Evolutionary conservation across 2,888 invertebrate genomes (phyloP), one percentile per base, ranked within the genome.

Genomic region (Hybos culiciformis): DNA sequence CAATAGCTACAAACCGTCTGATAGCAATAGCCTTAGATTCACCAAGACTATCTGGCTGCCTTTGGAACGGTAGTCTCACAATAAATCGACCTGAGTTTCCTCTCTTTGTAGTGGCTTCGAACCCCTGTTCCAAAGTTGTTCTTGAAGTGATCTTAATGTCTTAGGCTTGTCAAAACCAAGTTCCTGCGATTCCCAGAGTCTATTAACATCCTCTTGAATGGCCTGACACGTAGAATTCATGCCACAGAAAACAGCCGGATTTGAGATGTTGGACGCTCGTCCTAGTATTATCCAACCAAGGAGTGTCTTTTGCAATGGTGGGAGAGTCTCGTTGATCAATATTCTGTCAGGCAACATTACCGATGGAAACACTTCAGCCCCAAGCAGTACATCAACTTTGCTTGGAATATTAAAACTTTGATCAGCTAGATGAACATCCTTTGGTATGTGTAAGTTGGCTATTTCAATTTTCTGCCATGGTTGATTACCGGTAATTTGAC

Each of bases 221-320:
- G n/a, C n/a, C n/a, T n/a, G n/a, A n/a, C n/a, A n/a, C n/a, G n/a
- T n/a, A n/a, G n/a, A n/a, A n/a, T n/a, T n/a, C n/a, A n/a, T n/a
- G n/a, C n/a, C n/a, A n/a, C n/a, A n/a, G n/a, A n/a, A n/a, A n/a
- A n/a, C n/a, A n/a, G n/a, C n/a, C n/a, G n/a, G n/a, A n/a, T n/a
- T n/a, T n/a, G n/a, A n/a, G n/a, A n/a, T n/a, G n/a, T n/a, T n/a
- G n/a, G n/a, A n/a, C n/a, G n/a, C n/a, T n/a, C n/a, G n/a, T n/a
- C n/a, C n/a, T 5, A n/a, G 7, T 1, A 41, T 21, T 5, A 41
- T 21, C 41, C 41, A 41, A 6, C 41, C 41, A 23, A 38, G 24
- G 11, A 23, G 4, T 23, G 38, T 38, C 12, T 38, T 38, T 38
- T 38, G 38, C 24, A 41, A 33, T n/a, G n/a, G n/a, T n/a, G n/a